phyloP scores from a whole-genome alignment of 2,888 invertebrate genomes.

The Apomyelois bistriatella region DNA sequence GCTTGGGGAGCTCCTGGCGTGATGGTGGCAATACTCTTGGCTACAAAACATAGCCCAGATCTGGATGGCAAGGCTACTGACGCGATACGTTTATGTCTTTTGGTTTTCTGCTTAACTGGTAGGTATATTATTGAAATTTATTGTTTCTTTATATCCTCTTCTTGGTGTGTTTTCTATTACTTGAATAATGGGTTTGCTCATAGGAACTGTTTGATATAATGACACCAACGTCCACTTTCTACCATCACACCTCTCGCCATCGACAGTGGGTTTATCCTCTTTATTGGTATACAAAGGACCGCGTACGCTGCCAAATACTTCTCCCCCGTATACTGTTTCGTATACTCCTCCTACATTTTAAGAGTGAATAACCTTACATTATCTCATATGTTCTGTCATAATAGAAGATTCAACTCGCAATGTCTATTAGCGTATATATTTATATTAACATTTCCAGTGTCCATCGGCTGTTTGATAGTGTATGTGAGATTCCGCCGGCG shows the following conservation, averaged over 20 bases:
- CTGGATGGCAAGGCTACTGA: conserved; percentile 90
- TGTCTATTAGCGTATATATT: too few species aligned
- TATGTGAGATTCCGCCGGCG: conserved; percentile 89
- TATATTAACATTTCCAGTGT: conserved; percentile 73
- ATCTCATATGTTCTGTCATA: too few species aligned
- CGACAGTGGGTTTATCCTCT: too few species aligned
- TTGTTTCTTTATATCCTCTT: not conserved
- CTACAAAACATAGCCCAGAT: conserved; percentile 83
- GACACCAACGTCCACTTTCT: too few species aligned
- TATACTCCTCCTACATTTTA: too few species aligned
- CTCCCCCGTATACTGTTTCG: too few species aligned
- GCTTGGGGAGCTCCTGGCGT: conserved; percentile 84
- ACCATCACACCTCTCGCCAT: too few species aligned
- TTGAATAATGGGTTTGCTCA: too few species aligned
- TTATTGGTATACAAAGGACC: conserved; percentile 9
- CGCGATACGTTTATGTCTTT: conserved; percentile 85
- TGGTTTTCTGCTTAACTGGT: conserved; percentile 90
- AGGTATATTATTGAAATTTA: conserved; percentile 33
- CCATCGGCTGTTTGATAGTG: conserved; percentile 88
- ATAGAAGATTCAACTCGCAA: too few species aligned
- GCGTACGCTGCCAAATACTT: conserved; percentile 26
- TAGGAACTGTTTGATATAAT: too few species aligned
- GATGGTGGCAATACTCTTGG: conserved; percentile 83
- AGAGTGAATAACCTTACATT: too few species aligned
- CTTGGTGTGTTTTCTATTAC: too few species aligned